Conservation (phyloP, 2,888 invertebrate species). For the Drosophila leonis region DNA sequence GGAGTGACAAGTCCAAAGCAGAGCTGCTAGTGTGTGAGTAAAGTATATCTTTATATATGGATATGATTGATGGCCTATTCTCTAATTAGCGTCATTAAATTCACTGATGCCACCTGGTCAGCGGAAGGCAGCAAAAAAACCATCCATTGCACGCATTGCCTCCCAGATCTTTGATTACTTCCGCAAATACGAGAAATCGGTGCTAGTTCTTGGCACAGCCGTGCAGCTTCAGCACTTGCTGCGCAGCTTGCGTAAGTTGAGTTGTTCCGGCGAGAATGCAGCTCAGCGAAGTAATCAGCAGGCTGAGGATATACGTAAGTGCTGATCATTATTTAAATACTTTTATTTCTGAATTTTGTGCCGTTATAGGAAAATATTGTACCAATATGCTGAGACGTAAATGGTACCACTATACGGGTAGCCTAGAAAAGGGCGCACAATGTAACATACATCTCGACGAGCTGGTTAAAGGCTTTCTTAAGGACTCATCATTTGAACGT, state of each 20-base stretch:
- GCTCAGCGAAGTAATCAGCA: conserved; percentile 43
- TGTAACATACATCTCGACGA: conserved; percentile 89
- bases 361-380: conserved; percentile 84
- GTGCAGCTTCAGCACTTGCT: conserved; percentile 82
- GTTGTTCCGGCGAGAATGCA: conserved; percentile 40
- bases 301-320: conserved; percentile 79
- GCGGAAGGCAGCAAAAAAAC: conserved; percentile 35
- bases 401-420: conserved; percentile 89
- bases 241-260: conserved; percentile 70
- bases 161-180: conserved; percentile 72
- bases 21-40: conserved; percentile 74
- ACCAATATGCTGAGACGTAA: conserved; percentile 88
- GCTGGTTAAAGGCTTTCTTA: conserved; percentile 89
- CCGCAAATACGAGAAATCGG: conserved; percentile 67
- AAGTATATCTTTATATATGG: neutral
- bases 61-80: neutral
- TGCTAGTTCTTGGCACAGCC: conserved; percentile 81
- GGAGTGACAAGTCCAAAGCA: conserved; percentile 84
- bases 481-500: conserved; percentile 87
- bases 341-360: neutral
- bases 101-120: conserved; percentile 50
- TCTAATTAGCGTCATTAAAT: conserved; percentile 69
- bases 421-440: conserved; percentile 88
- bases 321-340: neutral
- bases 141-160: conserved; percentile 51